Evolutionary conservation across 2,797 vertebrate species (phyloP).

Genomic region (Halcyon leucocephala): DNA sequence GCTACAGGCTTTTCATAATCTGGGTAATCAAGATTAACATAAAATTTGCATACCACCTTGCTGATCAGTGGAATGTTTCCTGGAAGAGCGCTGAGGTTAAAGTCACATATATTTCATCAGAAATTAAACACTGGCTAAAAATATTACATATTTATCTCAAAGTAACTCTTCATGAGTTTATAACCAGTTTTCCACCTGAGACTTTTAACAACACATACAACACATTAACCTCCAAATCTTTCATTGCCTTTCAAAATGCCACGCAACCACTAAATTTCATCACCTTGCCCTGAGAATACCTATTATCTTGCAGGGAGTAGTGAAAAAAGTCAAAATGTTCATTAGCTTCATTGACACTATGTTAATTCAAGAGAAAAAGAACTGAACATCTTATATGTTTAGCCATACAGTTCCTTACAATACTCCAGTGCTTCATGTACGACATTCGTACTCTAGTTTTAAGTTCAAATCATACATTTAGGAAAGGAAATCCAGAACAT

Average conservation of each 20-base stretch:
- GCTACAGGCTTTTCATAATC: slow-evolving; percentile 1
- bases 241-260: neutral
- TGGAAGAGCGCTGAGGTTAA: neutral
- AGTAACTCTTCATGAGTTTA: neutral
- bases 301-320: neutral
- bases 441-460: neutral
- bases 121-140: neutral
- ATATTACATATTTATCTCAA: neutral
- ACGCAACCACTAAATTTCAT: neutral
- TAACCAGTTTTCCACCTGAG: neutral
- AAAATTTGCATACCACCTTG: slow-evolving; percentile 51
- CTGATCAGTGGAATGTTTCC: neutral
- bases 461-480: neutral
- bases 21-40: slow-evolving; percentile 45
- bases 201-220: neutral
- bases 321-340: neutral
- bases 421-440: neutral
- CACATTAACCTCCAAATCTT: neutral
- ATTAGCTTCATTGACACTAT: neutral
- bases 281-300: neutral
- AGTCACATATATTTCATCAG: neutral
- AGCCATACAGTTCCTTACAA: neutral
- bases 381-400: neutral
- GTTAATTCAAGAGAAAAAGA: neutral
- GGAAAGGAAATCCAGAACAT: neutral